A percentile compares a stretch with the other conserved stretches of the same genome.
Evolutionary conservation across 2,888 invertebrate species (phyloP).

Genomic region (Leptopterna dolabrata): DNA sequence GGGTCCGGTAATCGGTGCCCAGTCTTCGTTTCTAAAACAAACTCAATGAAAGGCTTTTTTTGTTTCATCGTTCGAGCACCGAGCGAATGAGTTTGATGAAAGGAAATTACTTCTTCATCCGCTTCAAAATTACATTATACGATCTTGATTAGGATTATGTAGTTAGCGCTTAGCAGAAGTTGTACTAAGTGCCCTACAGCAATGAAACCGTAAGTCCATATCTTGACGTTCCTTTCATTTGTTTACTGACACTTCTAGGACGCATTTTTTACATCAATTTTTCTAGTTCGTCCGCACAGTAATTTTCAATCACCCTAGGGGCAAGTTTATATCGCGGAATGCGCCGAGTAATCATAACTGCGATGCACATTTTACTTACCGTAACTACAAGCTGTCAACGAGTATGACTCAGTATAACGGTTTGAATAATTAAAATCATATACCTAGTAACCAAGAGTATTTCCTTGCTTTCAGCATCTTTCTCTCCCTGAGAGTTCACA

Average conservation of each 20-base stretch:
- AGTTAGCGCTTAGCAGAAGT: background rate
- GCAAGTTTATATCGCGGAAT: background rate
- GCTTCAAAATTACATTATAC: slow-evolving; percentile 16
- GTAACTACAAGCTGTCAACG: background rate
- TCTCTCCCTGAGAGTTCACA: too few relatives aligned
- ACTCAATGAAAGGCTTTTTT: slow-evolving; percentile 19
- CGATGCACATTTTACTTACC: background rate
- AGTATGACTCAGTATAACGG: background rate
- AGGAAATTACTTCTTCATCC: slow-evolving; percentile 37
- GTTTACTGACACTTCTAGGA: background rate
- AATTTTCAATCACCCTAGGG: background rate
- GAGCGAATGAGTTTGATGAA: slow-evolving; percentile 16
- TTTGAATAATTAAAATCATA: too few relatives aligned
- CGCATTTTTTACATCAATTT: background rate
- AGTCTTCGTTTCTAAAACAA: slow-evolving; percentile 13
- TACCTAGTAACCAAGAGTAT: too few relatives aligned
- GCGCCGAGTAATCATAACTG: background rate
- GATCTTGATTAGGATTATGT: background rate
- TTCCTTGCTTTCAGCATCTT: too few relatives aligned
- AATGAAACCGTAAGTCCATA: background rate
- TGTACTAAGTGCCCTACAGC: background rate
- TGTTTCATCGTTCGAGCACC: background rate
- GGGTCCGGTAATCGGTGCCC: slow-evolving; percentile 13
- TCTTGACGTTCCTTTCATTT: background rate
- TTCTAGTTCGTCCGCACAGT: background rate